A percentile compares a stretch with the other conserved stretches of the same genome.
phyloP scores from a whole-genome alignment of 2,113 vertebrate species.

The Notarius lentiginosus region DNA sequence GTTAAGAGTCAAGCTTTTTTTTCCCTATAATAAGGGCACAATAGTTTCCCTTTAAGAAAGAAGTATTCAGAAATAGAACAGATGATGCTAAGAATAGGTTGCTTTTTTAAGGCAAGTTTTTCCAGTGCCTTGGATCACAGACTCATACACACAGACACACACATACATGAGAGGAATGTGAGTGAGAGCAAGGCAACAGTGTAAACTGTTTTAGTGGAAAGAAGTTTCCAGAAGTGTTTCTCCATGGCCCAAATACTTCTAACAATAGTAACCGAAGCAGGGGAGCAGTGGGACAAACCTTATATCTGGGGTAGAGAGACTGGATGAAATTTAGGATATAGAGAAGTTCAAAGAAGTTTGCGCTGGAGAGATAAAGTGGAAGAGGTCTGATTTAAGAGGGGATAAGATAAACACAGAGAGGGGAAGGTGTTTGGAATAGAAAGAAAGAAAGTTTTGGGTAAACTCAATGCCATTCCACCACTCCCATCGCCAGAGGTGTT shows the following conservation, averaged over 20 bases:
- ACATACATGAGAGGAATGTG: slow-evolving; percentile 55
- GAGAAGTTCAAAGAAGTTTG: not conserved
- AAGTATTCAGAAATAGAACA: slow-evolving; percentile 51
- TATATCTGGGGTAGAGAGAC: not conserved
- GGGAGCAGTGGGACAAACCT: not conserved
- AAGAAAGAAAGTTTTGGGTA: not conserved
- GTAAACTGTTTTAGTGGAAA: slow-evolving; percentile 55
- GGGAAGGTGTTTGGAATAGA: not conserved
- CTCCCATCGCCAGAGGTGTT: not conserved
- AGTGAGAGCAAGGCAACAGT: slow-evolving; percentile 52
- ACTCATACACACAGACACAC: slow-evolving; percentile 42
- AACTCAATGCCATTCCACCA: not conserved
- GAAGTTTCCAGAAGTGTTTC: slow-evolving; percentile 48
- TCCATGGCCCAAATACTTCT: slow-evolving; percentile 29
- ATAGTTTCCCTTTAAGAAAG: slow-evolving; percentile 44
- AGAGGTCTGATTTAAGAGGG: not conserved
- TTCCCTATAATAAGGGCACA: not conserved
- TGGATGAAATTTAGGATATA: not conserved
- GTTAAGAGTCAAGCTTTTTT: slow-evolving; percentile 7
- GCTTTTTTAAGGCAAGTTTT: slow-evolving; percentile 59
- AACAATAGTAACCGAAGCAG: slow-evolving; percentile 15
- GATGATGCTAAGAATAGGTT: slow-evolving; percentile 63
- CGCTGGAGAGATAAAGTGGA: not conserved
- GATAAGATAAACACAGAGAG: not conserved
- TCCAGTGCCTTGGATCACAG: slow-evolving; percentile 56